A percentile compares a stretch with the other conserved stretches of the same genome.
Evolutionary conservation across 2,113 vertebrate species (phyloP).

Genomic region (Gulo gulo): DNA sequence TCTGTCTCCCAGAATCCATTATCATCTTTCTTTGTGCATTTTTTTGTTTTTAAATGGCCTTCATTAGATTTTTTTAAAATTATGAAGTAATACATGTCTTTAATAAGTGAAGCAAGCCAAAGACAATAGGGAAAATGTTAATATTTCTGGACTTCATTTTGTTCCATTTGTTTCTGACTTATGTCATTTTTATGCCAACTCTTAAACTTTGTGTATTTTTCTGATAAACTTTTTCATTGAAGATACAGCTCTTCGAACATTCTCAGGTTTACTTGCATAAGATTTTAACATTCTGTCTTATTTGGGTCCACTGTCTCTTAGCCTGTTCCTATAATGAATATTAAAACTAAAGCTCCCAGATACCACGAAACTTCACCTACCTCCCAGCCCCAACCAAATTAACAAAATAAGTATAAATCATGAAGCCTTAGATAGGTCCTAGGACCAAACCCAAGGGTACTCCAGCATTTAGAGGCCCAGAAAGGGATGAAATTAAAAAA

Average conservation of each 20-base stretch:
- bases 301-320: background rate
- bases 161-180: slow-evolving; percentile 4
- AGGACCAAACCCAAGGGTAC: background rate
- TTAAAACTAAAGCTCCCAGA: background rate
- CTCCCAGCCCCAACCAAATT: background rate
- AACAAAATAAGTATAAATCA: background rate
- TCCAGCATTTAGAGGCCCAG: background rate
- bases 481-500: background rate
- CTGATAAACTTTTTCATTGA: background rate
- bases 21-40: background rate
- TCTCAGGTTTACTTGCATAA: background rate
- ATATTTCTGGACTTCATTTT: background rate
- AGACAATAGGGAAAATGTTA: slow-evolving; percentile 1
- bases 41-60: background rate
- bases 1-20: background rate
- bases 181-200: background rate
- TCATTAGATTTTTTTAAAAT: slow-evolving; percentile 36
- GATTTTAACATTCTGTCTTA: background rate
- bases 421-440: background rate
- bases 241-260: background rate
- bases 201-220: background rate
- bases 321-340: background rate
- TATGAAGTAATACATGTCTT: background rate
- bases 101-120: slow-evolving; percentile 10
- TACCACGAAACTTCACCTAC: background rate